Evolutionary conservation across 2,113 vertebrate genomes (phyloP).

Genomic region (Dasypus novemcinctus): DNA sequence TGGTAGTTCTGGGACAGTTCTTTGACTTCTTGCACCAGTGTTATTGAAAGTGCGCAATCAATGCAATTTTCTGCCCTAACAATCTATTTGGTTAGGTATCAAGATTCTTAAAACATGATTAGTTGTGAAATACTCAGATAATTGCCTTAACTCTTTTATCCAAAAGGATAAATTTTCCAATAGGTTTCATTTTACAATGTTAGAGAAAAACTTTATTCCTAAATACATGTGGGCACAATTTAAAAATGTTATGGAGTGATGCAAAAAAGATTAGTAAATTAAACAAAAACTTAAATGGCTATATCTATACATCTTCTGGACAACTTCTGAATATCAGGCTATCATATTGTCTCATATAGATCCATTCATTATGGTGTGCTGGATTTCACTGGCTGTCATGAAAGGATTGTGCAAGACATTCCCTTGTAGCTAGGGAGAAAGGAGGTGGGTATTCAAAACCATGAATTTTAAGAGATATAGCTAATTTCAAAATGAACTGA

Average conservation of each 20-base stretch:
- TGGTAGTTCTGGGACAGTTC: not conserved
- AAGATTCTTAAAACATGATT: conserved; percentile 15
- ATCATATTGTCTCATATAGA: not conserved
- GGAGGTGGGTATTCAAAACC: conserved; percentile 43
- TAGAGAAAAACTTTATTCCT: not conserved
- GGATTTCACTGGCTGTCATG: not conserved
- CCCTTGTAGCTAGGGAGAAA: conserved; percentile 10
- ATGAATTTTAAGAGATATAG: not conserved
- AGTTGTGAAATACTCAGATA: not conserved
- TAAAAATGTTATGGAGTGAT: not conserved
- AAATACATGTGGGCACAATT: not conserved
- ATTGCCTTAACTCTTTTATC: conserved; percentile 16
- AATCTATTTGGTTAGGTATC: too few species aligned
- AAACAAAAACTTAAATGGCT: not conserved
- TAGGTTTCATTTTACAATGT: not conserved
- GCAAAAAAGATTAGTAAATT: not conserved
- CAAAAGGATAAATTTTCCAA: not conserved
- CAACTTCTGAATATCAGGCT: not conserved
- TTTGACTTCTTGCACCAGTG: not conserved
- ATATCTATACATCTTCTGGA: not conserved
- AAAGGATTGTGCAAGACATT: not conserved
- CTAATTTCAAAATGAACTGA: conserved; percentile 28
- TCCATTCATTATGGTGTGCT: not conserved
- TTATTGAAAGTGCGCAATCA: not conserved
- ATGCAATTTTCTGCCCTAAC: not conserved